A percentile compares a stretch with the other conserved stretches of the same genome.
These are phyloP conservation scores for Eunapius fragilis DNA, from an alignment of 37 sponge, comb jelly and placozoan genomes.

Conservation along the genomic window DNA sequence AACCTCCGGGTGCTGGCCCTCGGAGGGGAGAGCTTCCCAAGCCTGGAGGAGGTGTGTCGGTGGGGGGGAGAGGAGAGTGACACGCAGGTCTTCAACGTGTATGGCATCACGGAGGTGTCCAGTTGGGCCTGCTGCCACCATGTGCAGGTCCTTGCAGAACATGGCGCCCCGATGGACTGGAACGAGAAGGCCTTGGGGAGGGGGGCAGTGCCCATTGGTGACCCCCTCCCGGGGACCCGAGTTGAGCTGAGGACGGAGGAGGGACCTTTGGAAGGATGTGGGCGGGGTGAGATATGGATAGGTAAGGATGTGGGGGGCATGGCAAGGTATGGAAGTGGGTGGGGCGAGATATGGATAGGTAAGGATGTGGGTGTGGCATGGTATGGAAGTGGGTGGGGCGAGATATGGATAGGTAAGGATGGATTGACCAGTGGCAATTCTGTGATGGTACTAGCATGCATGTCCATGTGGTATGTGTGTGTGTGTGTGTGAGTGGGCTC, in stretches of 20 bases:
- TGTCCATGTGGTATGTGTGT: background rate
- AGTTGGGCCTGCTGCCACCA: conserved; percentile 84
- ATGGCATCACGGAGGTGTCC: conserved; percentile 96
- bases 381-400: background rate
- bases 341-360: conserved; percentile 82
- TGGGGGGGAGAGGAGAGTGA: conserved; percentile 25
- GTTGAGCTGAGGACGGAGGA: conserved; percentile 56
- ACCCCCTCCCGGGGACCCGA: conserved; percentile 59
- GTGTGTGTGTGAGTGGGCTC: background rate
- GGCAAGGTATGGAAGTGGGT: conserved; percentile 4
- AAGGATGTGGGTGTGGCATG: background rate
- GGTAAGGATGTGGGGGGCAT: conserved; percentile 38
- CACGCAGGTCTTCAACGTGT: conserved; percentile 84
- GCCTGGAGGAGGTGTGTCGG: background rate
- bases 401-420: background rate
- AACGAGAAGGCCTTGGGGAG: background rate
- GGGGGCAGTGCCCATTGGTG: conserved; percentile 68
- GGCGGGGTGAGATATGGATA: conserved; percentile 26
- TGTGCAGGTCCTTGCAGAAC: background rate
- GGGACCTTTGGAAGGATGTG: background rate
- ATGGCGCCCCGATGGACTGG: background rate
- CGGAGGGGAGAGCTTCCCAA: conserved; percentile 88
- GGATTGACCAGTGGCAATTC: no score
- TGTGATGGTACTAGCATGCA: no score
- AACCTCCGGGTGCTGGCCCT: conserved; percentile 79